Evolutionary conservation across 2,797 vertebrate species (phyloP).

Genomic region (Hozukius guyotensis): DNA sequence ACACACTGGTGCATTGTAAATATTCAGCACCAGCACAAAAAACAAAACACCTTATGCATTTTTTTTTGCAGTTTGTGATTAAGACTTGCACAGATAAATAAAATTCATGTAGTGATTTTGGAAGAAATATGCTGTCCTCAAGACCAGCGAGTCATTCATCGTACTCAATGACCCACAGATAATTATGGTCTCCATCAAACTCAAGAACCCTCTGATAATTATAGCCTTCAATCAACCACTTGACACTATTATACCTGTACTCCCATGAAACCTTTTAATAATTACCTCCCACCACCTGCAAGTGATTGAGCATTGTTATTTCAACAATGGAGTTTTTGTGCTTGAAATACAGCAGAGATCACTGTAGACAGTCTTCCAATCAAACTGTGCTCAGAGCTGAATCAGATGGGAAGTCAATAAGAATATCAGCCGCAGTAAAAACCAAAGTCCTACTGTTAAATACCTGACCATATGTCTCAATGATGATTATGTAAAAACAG

Average conservation of each 20-base stretch:
- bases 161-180: not conserved
- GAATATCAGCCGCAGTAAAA: constrained; percentile 1
- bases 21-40: constrained; percentile 1
- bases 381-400: constrained; percentile 5
- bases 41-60: constrained; percentile 1
- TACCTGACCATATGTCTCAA: constrained; percentile 4
- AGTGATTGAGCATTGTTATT: not conserved
- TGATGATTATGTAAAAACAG: not conserved
- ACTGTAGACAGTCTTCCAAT: not conserved
- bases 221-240: constrained; percentile 12
- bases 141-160: constrained; percentile 11
- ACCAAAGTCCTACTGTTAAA: constrained; percentile 32
- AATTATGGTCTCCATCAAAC: constrained; percentile 5
- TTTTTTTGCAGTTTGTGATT: constrained; percentile 19
- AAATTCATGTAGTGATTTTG: constrained; percentile 2
- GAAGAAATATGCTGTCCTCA: constrained; percentile 1
- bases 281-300: constrained; percentile 1
- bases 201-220: constrained; percentile 13
- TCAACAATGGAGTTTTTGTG: not conserved
- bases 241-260: not conserved
- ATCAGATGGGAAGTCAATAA: not conserved
- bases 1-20: constrained; percentile 11
- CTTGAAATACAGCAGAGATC: constrained; percentile 3
- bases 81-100: constrained; percentile 28
- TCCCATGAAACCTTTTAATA: not conserved